phyloP scores from a whole-genome alignment of 2,888 invertebrate species.

The Ormyrus rosae region DNA sequence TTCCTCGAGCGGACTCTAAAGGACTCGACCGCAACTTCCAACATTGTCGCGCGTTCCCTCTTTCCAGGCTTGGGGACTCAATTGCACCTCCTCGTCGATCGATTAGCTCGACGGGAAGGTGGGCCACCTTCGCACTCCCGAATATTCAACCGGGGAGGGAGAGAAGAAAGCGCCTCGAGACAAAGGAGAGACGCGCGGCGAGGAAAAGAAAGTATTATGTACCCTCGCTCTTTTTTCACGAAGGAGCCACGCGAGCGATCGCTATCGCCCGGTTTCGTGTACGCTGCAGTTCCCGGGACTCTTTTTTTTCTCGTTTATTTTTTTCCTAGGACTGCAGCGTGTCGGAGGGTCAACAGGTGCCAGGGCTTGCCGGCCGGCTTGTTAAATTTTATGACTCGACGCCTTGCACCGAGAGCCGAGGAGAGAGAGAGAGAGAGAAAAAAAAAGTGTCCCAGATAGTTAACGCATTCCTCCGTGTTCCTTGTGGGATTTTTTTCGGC shows the following conservation, averaged over 20 bases:
- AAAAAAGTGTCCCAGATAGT: conserved; percentile 34
- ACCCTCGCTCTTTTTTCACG: neutral
- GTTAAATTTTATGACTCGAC: conserved; percentile 41
- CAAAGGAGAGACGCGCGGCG: neutral
- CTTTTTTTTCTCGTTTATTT: neutral
- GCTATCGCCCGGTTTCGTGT: conserved; percentile 21
- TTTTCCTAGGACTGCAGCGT: neutral
- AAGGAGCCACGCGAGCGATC: conserved; percentile 8
- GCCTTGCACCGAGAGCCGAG: neutral
- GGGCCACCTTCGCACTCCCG: too few species aligned
- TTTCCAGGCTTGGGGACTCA: too few species aligned
- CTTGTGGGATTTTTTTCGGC: too few species aligned
- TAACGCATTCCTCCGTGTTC: conserved; percentile 6
- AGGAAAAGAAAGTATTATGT: conserved; percentile 29
- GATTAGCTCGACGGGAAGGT: too few species aligned
- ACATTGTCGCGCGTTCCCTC: neutral
- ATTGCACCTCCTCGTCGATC: too few species aligned
- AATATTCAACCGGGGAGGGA: neutral
- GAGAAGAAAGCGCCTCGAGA: conserved; percentile 2
- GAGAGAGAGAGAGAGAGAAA: neutral
- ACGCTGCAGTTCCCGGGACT: neutral
- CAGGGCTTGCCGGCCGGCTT: neutral
- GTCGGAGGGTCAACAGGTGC: conserved; percentile 2
- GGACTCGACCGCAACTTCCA: conserved; percentile 5
- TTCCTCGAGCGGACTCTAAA: neutral